A percentile compares a stretch with the other conserved stretches of the same genome.
phyloP scores from a whole-genome alignment of 2,888 invertebrate genomes.

The Yponomeuta sedellus region DNA sequence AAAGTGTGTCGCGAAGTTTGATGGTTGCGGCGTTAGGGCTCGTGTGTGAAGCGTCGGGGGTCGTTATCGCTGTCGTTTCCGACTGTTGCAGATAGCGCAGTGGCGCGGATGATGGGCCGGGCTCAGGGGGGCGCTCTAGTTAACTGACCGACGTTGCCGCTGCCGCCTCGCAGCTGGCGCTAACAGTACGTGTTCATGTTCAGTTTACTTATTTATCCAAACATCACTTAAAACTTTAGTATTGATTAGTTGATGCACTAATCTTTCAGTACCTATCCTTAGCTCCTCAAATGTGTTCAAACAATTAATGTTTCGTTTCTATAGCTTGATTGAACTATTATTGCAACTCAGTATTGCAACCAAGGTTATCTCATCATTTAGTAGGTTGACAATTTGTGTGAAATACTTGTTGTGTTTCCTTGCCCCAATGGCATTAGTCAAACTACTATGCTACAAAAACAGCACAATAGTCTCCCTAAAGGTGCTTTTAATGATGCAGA shows the following conservation, averaged over 20 bases:
- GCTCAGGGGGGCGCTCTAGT: constrained; percentile 57
- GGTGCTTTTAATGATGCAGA: too few species aligned
- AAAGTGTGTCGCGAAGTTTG: constrained; percentile 10
- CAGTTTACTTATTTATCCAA: neutral
- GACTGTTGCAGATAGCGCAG: constrained; percentile 70
- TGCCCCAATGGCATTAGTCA: too few species aligned
- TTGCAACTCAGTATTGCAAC: too few species aligned
- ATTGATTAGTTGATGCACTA: neutral
- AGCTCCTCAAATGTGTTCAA: neutral
- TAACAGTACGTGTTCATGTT: constrained; percentile 52
- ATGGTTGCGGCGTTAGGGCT: neutral
- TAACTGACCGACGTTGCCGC: constrained; percentile 72
- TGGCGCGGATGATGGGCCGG: constrained; percentile 67
- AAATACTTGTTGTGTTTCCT: too few species aligned
- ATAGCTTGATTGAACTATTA: neutral
- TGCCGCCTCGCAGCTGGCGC: constrained; percentile 72
- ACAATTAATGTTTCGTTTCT: neutral
- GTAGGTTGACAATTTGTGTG: too few species aligned
- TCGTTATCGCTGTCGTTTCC: constrained; percentile 68
- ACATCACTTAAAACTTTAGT: constrained; percentile 3
- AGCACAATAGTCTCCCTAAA: too few species aligned
- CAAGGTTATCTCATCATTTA: too few species aligned
- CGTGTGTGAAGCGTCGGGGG: constrained; percentile 7
- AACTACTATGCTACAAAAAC: too few species aligned
- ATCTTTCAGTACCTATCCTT: neutral